phyloP scores from a whole-genome alignment of 2,797 vertebrate genomes.

The Tenualosa thibaudeaui region DNA sequence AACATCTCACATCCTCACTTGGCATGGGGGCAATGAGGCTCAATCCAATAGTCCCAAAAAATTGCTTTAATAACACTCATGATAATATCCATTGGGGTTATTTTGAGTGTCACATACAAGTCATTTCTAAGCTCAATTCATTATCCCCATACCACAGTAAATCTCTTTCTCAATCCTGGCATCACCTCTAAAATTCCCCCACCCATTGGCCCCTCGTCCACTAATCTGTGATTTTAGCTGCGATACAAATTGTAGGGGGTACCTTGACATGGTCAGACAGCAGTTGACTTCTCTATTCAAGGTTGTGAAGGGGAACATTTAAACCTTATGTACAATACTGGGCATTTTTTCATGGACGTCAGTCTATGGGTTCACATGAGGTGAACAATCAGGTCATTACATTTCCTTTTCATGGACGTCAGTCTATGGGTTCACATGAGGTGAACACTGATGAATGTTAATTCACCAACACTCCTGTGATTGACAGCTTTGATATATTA shows the following conservation, averaged over 20 bases:
- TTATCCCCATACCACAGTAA: slow-evolving; percentile 1
- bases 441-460: background rate
- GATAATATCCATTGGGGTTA: background rate
- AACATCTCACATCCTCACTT: slow-evolving; percentile 2
- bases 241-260: background rate
- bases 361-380: too few species aligned
- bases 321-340: background rate
- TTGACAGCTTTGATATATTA: background rate
- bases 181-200: background rate
- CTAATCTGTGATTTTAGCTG: background rate
- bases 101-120: background rate
- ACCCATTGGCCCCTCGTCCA: too few species aligned
- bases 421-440: too few species aligned
- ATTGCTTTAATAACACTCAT: background rate
- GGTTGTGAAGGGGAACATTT: background rate
- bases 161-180: background rate
- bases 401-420: background rate
- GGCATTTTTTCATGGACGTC: background rate
- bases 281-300: background rate
- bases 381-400: background rate
- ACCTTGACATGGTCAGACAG: background rate
- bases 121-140: background rate
- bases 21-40: background rate
- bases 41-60: slow-evolving; percentile 5
- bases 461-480: background rate